Percentiles rank a stretch among this genome's conserved stretches.
Conservation (phyloP, 2,113 vertebrate genomes). For the Pithys albifrons region DNA sequence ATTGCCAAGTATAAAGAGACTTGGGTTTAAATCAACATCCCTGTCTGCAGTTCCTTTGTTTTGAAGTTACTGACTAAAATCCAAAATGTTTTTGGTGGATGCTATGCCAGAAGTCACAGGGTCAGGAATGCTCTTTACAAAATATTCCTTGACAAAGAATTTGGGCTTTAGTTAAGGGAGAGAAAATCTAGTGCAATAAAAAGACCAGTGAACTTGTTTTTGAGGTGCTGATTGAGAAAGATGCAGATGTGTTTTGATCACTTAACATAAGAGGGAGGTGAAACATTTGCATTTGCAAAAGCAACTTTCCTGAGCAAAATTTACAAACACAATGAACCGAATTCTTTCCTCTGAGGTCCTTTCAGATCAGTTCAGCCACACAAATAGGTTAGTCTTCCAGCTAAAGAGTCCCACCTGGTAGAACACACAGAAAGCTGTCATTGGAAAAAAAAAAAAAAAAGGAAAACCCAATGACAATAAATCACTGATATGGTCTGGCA, state of each 20-base stretch:
- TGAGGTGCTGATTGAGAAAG: not conserved
- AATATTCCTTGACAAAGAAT: not conserved
- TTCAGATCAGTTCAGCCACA: not conserved
- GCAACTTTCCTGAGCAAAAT: not conserved
- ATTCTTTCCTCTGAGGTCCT: not conserved
- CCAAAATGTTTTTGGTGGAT: not conserved
- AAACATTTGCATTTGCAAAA: not conserved
- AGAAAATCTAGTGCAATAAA: not conserved
- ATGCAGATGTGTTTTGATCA: not conserved
- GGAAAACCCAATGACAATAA: not conserved
- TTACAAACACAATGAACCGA: rapidly evolving
- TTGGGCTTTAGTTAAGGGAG: not conserved
- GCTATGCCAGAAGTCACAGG: not conserved
- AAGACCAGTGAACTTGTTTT: not conserved
- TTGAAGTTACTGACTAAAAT: constrained; percentile 21
- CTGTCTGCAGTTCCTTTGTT: constrained; percentile 20
- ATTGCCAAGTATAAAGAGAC: not conserved
- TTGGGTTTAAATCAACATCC: not conserved
- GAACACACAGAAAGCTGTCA: not conserved
- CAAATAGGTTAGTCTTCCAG: not conserved
- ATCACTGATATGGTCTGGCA: not conserved
- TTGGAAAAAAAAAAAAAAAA: not conserved
- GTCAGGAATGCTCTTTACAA: not conserved
- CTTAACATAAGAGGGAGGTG: not conserved
- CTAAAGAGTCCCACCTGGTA: not conserved